Conservation (phyloP, 1,140 invertebrate species). For the Eciton burchellii region DNA sequence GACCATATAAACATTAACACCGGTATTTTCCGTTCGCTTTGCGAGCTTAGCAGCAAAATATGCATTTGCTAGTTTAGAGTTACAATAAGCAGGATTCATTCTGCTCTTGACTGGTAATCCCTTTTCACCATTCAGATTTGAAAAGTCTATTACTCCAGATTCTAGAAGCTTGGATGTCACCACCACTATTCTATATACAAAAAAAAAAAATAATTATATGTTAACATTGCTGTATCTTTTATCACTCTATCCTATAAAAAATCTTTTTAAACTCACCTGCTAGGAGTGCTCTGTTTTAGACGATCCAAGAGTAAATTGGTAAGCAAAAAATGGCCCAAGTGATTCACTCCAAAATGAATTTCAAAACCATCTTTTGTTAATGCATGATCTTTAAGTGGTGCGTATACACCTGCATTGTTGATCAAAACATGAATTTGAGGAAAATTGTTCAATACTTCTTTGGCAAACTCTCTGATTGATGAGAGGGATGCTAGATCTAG, state of each 20-base stretch:
- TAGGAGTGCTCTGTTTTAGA: constrained; percentile 88
- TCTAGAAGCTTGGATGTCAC: constrained; percentile 87
- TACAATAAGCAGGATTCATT: constrained; percentile 90
- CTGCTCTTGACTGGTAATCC: constrained; percentile 83
- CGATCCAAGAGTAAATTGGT: constrained; percentile 91
- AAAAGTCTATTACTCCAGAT: constrained; percentile 90
- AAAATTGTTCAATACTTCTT: constrained; percentile 88
- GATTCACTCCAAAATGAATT: constrained; percentile 92
- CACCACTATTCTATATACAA: constrained; percentile 85
- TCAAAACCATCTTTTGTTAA: constrained; percentile 94
- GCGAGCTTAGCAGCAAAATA: constrained; percentile 90
- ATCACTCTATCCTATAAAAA: not conserved
- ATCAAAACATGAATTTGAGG: constrained; percentile 90
- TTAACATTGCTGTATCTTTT: constrained; percentile 37
- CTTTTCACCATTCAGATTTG: constrained; percentile 89
- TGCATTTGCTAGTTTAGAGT: constrained; percentile 92
- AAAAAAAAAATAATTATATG: constrained; percentile 47
- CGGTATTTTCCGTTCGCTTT: constrained; percentile 85
- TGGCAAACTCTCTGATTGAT: constrained; percentile 90
- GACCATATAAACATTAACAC: constrained; percentile 90
- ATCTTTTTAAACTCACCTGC: constrained; percentile 85
- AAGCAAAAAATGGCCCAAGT: constrained; percentile 94
- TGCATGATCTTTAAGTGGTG: constrained; percentile 84
- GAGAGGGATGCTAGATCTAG: constrained; percentile 90
- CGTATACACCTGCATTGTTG: constrained; percentile 91